These are phyloP conservation scores for Mareca strepera DNA, from an alignment of 2,797 vertebrate species.

Conservation along the genomic window DNA sequence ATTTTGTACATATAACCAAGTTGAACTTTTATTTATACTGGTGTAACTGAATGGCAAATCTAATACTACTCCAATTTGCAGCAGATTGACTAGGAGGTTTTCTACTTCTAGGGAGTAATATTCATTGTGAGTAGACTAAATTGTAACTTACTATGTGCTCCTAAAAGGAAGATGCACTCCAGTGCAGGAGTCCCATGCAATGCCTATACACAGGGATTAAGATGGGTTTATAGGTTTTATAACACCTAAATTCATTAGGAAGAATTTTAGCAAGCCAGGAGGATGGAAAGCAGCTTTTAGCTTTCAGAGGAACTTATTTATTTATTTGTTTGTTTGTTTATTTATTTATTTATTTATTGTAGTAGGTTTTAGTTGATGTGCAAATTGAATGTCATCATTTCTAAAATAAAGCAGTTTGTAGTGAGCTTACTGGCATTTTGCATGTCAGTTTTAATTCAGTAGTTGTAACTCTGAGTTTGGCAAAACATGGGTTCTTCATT, in stretches of 20 bases:
- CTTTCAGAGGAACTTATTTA: not conserved
- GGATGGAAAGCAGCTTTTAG: not conserved
- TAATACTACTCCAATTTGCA: not conserved
- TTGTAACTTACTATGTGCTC: not conserved
- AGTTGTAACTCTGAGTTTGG: not conserved
- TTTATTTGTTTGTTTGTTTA: not conserved
- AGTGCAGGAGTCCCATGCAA: not conserved
- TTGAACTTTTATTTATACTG: not conserved
- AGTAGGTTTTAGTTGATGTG: not conserved
- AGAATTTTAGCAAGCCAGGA: not conserved
- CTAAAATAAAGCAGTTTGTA: constrained; percentile 4
- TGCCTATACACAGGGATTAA: not conserved
- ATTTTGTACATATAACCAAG: not conserved
- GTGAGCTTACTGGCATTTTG: not conserved
- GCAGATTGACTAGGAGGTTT: not conserved
- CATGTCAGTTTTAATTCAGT: not conserved
- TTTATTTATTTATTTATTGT: not conserved
- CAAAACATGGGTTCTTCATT: not conserved
- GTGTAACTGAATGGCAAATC: not conserved
- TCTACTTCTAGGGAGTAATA: not conserved
- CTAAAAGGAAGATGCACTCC: not conserved
- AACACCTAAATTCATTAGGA: not conserved
- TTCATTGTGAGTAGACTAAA: not conserved
- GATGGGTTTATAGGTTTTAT: not conserved
- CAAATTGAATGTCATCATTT: not conserved